phyloP scores from a whole-genome alignment of 2,888 invertebrate genomes.

The Dendrolimus pini region DNA sequence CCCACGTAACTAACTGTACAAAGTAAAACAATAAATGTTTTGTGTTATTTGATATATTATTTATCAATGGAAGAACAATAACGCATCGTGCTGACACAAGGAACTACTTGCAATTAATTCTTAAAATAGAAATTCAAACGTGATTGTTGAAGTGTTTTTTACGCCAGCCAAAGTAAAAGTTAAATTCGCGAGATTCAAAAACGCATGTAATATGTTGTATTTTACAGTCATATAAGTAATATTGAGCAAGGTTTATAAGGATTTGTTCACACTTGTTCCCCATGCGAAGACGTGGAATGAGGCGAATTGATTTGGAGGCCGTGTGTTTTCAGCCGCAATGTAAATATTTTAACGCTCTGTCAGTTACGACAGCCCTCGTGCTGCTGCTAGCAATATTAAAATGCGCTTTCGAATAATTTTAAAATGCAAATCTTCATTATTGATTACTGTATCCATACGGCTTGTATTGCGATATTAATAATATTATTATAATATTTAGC shows the following conservation, averaged over 20 bases:
- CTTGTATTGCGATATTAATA: too few relatives aligned
- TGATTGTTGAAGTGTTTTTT: too few relatives aligned
- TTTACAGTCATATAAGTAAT: conserved; percentile 8
- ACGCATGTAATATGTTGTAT: neutral
- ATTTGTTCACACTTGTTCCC: neutral
- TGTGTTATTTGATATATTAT: too few relatives aligned
- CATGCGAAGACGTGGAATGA: conserved; percentile 15
- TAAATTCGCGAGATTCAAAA: too few relatives aligned
- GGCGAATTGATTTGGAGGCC: conserved; percentile 28
- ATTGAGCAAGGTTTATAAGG: conserved; percentile 14
- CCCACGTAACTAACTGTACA: too few relatives aligned
- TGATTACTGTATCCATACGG: conserved; percentile 9
- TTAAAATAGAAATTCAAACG: too few relatives aligned
- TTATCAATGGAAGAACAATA: too few relatives aligned
- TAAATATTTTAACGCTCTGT: conserved; percentile 58
- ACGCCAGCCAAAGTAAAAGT: too few relatives aligned
- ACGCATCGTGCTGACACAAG: too few relatives aligned
- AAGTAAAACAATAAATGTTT: too few relatives aligned
- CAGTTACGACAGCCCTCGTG: conserved; percentile 30
- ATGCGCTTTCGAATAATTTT: conserved; percentile 27
- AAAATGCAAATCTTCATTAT: conserved; percentile 13
- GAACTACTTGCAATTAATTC: too few relatives aligned
- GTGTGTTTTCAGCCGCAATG: conserved; percentile 46
- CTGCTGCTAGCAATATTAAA: conserved; percentile 31
- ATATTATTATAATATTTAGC: neutral